phyloP scores from a whole-genome alignment of 1,140 invertebrate genomes.

The Tetranychus urticae region DNA sequence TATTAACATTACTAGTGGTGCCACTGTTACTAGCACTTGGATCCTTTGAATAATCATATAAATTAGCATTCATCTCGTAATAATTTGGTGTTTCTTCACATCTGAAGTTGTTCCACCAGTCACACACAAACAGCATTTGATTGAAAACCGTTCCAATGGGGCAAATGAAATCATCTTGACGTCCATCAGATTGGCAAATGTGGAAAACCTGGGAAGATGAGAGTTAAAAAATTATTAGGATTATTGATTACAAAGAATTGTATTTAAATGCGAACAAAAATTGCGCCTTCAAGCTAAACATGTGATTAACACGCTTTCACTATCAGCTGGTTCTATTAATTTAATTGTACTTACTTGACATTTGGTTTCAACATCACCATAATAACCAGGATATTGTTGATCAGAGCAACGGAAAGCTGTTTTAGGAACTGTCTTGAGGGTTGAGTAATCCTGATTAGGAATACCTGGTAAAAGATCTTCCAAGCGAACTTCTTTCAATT shows the following conservation, averaged over 20 bases:
- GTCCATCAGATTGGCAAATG: constrained; percentile 19
- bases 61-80: constrained; percentile 27
- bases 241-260: too few species aligned
- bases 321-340: not conserved
- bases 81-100: constrained; percentile 31
- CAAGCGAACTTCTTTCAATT: constrained; percentile 5
- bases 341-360: constrained; percentile 21
- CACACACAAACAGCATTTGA: constrained; percentile 22
- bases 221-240: not conserved
- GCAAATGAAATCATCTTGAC: constrained; percentile 20
- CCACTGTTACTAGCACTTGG: not conserved
- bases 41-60: constrained; percentile 13
- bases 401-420: constrained; percentile 23
- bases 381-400: constrained; percentile 24
- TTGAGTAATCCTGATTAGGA: constrained; percentile 24
- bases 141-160: constrained; percentile 24
- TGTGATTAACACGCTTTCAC: not conserved
- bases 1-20: not conserved
- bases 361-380: constrained; percentile 22
- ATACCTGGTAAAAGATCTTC: constrained; percentile 18
- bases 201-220: constrained; percentile 18
- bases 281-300: not conserved
- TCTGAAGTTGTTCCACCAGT: constrained; percentile 61
- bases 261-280: not conserved
- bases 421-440: constrained; percentile 19